Conservation (phyloP, 2,113 vertebrate genomes). For the Propithecus coquereli region DNA sequence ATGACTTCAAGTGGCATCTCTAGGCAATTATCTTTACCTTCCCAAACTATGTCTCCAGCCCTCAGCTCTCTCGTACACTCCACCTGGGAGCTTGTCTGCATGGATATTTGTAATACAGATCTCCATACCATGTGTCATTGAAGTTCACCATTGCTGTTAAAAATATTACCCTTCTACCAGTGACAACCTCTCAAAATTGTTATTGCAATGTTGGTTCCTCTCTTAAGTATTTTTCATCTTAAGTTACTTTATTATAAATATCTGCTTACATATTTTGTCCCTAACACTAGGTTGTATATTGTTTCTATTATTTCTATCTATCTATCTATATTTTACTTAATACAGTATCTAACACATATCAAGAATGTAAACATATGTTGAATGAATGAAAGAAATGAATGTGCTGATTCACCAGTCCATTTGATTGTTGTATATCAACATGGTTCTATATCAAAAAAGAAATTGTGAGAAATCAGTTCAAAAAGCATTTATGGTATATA, state of each 20-base stretch:
- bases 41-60: neutral
- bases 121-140: neutral
- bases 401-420: neutral
- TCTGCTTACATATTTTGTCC: neutral
- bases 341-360: neutral
- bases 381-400: neutral
- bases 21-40: neutral
- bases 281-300: neutral
- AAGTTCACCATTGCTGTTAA: neutral
- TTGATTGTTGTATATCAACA: neutral
- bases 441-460: neutral
- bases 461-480: neutral
- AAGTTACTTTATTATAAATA: neutral
- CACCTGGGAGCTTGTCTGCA: neutral
- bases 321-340: neutral
- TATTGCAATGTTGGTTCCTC: neutral
- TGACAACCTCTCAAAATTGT: neutral
- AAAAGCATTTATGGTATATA: neutral
- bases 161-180: neutral
- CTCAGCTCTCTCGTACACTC: neutral
- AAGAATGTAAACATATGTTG: neutral
- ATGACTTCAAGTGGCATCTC: neutral
- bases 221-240: neutral
- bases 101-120: neutral
- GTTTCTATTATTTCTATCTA: neutral